Conservation (phyloP, 2,113 vertebrate genomes). For the Atherinomorus stipes region DNA sequence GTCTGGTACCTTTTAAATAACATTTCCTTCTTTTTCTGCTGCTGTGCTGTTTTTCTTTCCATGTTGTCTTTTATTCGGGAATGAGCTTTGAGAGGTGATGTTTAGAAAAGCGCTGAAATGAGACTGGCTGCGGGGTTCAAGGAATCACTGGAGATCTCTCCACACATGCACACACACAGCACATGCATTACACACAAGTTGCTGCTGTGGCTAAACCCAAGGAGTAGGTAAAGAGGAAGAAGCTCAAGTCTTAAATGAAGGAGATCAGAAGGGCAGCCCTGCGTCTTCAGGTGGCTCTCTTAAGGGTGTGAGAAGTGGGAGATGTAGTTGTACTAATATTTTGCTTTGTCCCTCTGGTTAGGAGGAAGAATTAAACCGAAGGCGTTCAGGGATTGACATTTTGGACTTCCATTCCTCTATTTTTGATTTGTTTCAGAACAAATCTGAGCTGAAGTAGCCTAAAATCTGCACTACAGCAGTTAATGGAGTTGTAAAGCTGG, state of each 20-base stretch:
- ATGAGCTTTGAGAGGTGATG: conserved; percentile 82
- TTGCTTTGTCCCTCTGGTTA: conserved; percentile 51
- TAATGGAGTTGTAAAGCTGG: conserved; percentile 79
- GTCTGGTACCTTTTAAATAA: conserved; percentile 99
- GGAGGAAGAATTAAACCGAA: conserved; percentile 66
- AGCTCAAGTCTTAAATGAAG: conserved; percentile 62
- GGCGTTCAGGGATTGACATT: conserved; percentile 65
- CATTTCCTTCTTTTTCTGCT: conserved; percentile 99
- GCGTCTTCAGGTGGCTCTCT: conserved; percentile 61
- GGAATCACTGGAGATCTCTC: conserved; percentile 76
- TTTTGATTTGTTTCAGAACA: conserved; percentile 81
- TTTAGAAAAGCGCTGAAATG: conserved; percentile 84
- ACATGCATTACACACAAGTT: conserved; percentile 33
- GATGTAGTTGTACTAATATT: conserved; percentile 66
- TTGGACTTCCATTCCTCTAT: conserved; percentile 61
- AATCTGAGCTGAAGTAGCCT: conserved; percentile 72
- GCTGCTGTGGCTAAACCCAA: conserved; percentile 57
- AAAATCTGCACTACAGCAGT: conserved; percentile 75
- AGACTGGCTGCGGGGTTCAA: conserved; percentile 70
- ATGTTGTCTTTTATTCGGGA: conserved; percentile 99
- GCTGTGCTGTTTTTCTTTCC: conserved; percentile 99
- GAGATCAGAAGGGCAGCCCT: conserved; percentile 72
- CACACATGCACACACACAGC: conserved; percentile 28
- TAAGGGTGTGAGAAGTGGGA: conserved; percentile 31
- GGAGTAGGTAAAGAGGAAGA: conserved; percentile 67